Base-by-base conservation (phyloP, 2,797 vertebrate genomes). In the Tragopan temminckii region DNA sequence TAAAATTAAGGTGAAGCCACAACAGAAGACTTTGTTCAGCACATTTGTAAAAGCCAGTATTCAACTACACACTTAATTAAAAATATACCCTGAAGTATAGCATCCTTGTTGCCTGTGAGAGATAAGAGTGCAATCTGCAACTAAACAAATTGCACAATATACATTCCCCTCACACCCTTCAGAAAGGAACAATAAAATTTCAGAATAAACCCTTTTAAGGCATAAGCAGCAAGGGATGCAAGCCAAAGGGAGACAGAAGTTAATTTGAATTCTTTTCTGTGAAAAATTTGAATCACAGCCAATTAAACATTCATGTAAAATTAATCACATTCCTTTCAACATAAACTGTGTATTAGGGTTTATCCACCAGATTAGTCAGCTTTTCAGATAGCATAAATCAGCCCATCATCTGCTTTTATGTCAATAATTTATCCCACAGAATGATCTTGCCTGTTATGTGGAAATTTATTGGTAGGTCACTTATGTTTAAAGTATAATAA, bases 71-170 rank as follows among this genome's bases (percentile, higher is more conserved):
- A 82, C 74, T 85, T 85, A 64, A 92, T 90, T 93, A 86, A 94
- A 93, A 85, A 87, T 74, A 75, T 89, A 68, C 53, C 23, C 53
- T 68, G 57, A 87, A 82, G 20, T 85, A 57, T 61, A 74, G 82
- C 77, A 77, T 85, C 57, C n/a, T 82, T 12, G 5, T 82, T 77
- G 29, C 40, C 61, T 27, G 4, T 85, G 61, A 80, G 23, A 94
- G 48, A 68, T 77, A 80, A 89, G 46, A 74, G 16, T 50, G 29
- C 67, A 66, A 57, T 77, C 84, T 82, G 23, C 45, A 92, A 62
- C 84, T 64, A 92, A 89, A 61, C 35, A 13, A 64, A 35, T 2
- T 87, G 23, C 48, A 57, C 74, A 55, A 38, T 71, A 20, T 9
- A 15, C 8, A 64, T 90, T 87, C 43, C 38, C 40, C 21, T 83